A percentile compares a stretch with the other conserved stretches of the same genome.
These are phyloP conservation scores for Fulmarus glacialis DNA, from an alignment of 2,113 vertebrate species.

Conservation along the genomic window DNA sequence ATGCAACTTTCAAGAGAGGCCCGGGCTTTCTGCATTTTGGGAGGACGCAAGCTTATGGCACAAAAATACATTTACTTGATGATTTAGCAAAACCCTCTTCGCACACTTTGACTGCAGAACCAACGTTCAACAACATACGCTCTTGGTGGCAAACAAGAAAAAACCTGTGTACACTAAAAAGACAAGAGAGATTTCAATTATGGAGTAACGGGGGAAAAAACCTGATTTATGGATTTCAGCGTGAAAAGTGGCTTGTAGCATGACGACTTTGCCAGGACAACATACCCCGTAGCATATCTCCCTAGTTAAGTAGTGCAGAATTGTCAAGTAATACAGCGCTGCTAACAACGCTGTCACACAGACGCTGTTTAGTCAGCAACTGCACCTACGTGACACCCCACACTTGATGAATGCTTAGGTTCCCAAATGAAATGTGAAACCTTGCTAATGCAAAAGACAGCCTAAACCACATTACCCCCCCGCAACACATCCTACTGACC, in stretches of 20 bases:
- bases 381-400: conserved; percentile 57
- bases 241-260: neutral
- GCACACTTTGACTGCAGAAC: neutral
- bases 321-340: conserved; percentile 23
- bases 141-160: neutral
- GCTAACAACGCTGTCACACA: conserved; percentile 53
- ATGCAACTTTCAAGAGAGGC: neutral
- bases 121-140: neutral
- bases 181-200: neutral
- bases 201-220: neutral
- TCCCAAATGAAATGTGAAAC: conserved; percentile 64
- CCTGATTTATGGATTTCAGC: neutral
- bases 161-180: neutral
- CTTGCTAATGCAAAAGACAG: conserved; percentile 43
- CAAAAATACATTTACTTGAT: neutral
- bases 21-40: neutral
- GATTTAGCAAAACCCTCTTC: neutral
- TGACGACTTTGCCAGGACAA: conserved; percentile 54
- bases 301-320: conserved; percentile 22
- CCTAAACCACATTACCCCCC: neutral
- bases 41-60: neutral
- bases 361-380: conserved; percentile 69
- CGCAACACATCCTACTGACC: neutral
- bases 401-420: conserved; percentile 61
- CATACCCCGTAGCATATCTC: neutral